Evolutionary conservation across 2,113 vertebrate species (phyloP).

Genomic region (Beaufortia kweichowensis): DNA sequence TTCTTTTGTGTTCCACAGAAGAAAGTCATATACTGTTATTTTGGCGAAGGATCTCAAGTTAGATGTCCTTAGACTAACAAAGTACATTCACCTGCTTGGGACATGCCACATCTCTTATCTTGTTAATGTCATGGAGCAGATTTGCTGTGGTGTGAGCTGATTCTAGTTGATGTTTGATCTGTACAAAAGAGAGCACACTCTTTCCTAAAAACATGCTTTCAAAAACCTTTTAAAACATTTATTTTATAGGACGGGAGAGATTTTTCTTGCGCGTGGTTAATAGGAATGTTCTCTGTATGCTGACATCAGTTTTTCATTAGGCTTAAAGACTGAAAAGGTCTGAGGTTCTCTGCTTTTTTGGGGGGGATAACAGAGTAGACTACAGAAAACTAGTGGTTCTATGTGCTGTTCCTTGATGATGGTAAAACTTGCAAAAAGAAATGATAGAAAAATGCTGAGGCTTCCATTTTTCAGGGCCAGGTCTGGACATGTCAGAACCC

Average conservation of each 20-base stretch:
- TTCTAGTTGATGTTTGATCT: slow-evolving; percentile 20
- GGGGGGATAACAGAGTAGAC: not conserved
- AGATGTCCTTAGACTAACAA: not conserved
- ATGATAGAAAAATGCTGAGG: slow-evolving; percentile 47
- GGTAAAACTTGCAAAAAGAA: not conserved
- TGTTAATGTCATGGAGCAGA: not conserved
- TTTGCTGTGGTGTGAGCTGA: not conserved
- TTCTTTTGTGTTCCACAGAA: too few species aligned
- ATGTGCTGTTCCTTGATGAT: not conserved
- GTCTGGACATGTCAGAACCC: slow-evolving; percentile 64
- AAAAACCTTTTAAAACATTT: slow-evolving; percentile 4
- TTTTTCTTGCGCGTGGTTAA: slow-evolving; percentile 13
- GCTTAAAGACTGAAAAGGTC: not conserved
- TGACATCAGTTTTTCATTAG: slow-evolving; percentile 31
- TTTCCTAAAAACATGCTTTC: slow-evolving; percentile 17
- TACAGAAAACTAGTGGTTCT: not conserved
- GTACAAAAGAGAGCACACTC: not conserved
- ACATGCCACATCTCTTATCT: not conserved
- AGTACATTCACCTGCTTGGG: not conserved
- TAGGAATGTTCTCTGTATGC: slow-evolving; percentile 8
- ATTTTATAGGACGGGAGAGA: slow-evolving; percentile 3
- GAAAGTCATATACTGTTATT: too few species aligned
- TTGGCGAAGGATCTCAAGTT: too few species aligned
- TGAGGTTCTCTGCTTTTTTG: slow-evolving; percentile 20
- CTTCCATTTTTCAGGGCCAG: slow-evolving; percentile 58